A percentile compares a stretch with the other conserved stretches of the same genome.
phyloP scores from a whole-genome alignment of 37 sponge, comb jelly and placozoan species.

The Aphrocallistes beatrix region DNA sequence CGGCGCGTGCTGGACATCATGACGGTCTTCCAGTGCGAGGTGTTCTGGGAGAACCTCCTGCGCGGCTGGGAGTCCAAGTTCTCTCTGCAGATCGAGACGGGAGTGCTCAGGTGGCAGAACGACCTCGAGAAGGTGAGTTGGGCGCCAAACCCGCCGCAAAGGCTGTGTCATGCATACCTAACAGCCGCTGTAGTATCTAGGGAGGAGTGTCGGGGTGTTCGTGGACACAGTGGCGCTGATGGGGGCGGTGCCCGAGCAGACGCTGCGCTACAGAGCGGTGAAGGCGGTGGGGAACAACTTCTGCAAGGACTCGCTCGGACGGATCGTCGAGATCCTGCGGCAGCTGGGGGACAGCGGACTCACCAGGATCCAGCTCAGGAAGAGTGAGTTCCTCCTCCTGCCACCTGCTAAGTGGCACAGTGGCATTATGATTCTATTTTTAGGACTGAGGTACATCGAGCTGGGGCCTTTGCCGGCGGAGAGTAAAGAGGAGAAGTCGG shows the following conservation, averaged over 20 bases:
- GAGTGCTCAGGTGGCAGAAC: not conserved
- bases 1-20: not conserved
- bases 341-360: not conserved
- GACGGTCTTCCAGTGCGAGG: not conserved
- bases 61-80: not conserved
- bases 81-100: not conserved
- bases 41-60: slow-evolving; percentile 9
- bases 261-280: not conserved
- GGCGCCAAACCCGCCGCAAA: too few relatives aligned
- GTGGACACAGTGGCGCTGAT: not conserved
- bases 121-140: not conserved
- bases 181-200: not conserved
- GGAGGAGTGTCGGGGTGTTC: slow-evolving; percentile 9
- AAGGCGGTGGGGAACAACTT: not conserved
- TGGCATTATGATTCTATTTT: not conserved
- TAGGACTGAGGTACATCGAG: not conserved
- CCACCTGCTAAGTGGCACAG: too few relatives aligned
- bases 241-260: not conserved
- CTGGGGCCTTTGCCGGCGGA: not conserved
- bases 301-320: not conserved
- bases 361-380: not conserved
- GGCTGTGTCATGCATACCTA: too few relatives aligned
- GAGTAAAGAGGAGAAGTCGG: not conserved
- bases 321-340: not conserved
- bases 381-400: not conserved